Conservation (phyloP, 2,797 vertebrate genomes). For the Loriculus beryllinus region DNA sequence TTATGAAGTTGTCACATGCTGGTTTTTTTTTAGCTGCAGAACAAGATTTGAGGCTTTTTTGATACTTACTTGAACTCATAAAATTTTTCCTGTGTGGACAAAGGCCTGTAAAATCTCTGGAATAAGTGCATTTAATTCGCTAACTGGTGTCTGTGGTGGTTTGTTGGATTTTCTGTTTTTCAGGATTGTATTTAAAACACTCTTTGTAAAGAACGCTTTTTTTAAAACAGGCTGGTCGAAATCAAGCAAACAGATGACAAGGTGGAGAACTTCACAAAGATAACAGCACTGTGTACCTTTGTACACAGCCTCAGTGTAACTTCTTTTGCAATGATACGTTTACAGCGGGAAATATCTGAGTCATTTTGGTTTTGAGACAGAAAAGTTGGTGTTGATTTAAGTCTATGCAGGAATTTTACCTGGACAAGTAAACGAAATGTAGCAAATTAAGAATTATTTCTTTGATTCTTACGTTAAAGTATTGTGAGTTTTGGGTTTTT, state of each 20-base stretch:
- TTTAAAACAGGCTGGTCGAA: background rate
- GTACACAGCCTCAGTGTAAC: background rate
- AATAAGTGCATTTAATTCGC: background rate
- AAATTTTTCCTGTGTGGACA: background rate
- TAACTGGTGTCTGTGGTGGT: background rate
- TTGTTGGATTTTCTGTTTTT: accelerated
- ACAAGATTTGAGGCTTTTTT: background rate
- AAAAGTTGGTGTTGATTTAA: background rate
- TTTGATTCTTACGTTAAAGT: background rate
- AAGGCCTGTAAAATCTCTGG: background rate
- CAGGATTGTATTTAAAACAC: background rate
- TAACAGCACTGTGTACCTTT: background rate
- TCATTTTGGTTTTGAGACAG: background rate
- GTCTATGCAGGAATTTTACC: background rate
- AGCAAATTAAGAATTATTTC: background rate
- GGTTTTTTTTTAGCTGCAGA: background rate
- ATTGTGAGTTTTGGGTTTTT: background rate
- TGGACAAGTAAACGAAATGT: background rate
- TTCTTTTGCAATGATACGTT: background rate
- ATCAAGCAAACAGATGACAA: background rate
- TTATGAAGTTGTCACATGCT: background rate
- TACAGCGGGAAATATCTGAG: background rate
- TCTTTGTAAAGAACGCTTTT: background rate
- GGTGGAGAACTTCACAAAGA: background rate
- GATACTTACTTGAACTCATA: background rate